Evolutionary conservation across 2,113 vertebrate genomes (phyloP), one percentile per base, ranked within the genome.

Genomic region (Polypterus senegalus): DNA sequence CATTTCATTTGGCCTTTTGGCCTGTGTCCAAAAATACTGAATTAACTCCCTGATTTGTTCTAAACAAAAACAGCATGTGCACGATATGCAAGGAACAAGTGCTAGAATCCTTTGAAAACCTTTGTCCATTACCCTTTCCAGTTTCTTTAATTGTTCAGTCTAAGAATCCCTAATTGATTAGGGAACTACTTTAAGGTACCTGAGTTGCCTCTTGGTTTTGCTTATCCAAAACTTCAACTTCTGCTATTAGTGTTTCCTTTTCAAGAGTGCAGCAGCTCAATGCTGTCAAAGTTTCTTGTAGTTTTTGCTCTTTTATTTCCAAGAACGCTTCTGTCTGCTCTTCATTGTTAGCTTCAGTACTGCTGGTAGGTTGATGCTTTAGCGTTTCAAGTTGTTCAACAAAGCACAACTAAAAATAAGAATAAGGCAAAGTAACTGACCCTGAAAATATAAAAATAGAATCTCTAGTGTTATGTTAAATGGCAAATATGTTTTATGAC

Each of bases 141-240:
- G 27, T 27, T 27, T 27, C 27, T 27, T 27, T 27, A 27, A 27
- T 27, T 27, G 27, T 27, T 27, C 27, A 27, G 27, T 27, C 27
- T 27, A 27, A 27, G 27, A 27, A 57, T 59, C 44, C 9, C 9
- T 53, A 5, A 5, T 8, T 55, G 10, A 55, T 10, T 55, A 27
- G 10, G 54, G 5, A 9, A 55, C 54, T 4, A 55, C 9, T 11
- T 4, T 9, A 3, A 46, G 43, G 43, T 80, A 99, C 95, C 93
- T 94, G 85, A 43, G 90, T 95, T 64, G 92, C 92, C 68, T 96
- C 92, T 70, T 96, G 92, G 76, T 97, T 99, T 72, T 98, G 93
- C 53, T 61, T 84, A 69, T 99, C 96, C 48, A 99, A 66, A 72
- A 97, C 94, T 76, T 96, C 94, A 67, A 99, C 60, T 62, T 97